Base-by-base conservation (phyloP, 2,888 invertebrate species). In the Machimus rusticus region DNA sequence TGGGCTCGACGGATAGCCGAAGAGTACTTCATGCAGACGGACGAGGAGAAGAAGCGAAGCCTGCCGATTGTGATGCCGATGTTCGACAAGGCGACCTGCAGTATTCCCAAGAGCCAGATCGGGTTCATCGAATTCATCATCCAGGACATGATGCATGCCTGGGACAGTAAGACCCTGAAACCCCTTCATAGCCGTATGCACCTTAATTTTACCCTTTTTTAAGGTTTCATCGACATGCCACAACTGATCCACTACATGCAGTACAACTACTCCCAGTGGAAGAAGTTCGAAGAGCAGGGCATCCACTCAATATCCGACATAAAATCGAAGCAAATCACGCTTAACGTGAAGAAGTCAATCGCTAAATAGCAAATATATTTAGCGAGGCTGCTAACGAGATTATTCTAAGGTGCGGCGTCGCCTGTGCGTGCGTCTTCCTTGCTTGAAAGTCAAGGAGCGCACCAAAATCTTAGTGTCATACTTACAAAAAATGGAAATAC, bases 101-200 rank as follows among this genome's bases (percentile, higher is more conserved):
- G 98, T 91, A 97, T 99, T 92, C 99, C 99, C 86, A 97, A 98
- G 93, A 98, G 99, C 88, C 99, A 99, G 94, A 98, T 98, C 90
- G 98, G 98, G 87, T 99, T 99, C 93, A 97, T 99, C 89, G 99
- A 99, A 93, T 98, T 97, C 93, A 99, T 99, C 91, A 98, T 99
- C 90, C 97, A 97, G 90, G 98, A 98, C 91, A 98, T 99, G 98
- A 98, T 99, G 94, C 98, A 98, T 91, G 97, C 98, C 43, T 99
- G 99, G 98, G 96, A 98, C 91, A 96, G 98, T 97, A 91, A 93
- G 94, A 37, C 8, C 74, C 19, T 8, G 12, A 66, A 34, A 23
- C 12, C 5, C 2, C 4, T 4, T 2, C 12, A 9, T 9, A 12
- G 9, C 1, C 2, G 12, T 23, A 19, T 12, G 9, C 0, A 31